Conservation (phyloP, 2,797 vertebrate species). For the Otolemur crassicaudatus region DNA sequence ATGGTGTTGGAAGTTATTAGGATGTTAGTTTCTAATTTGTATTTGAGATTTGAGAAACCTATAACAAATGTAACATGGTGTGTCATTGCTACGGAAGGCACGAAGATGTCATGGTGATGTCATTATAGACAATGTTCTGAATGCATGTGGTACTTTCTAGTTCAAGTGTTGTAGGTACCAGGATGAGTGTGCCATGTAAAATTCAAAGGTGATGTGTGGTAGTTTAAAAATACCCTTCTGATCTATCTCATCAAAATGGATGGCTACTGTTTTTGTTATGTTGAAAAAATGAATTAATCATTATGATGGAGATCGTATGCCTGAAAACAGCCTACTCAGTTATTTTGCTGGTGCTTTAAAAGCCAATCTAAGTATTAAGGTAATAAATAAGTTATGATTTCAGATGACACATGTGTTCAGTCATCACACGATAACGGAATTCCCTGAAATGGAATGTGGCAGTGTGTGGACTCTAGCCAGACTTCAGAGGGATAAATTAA, state of each 20-base stretch:
- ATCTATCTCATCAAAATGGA: slow-evolving; percentile 29
- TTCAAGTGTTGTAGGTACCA: not conserved
- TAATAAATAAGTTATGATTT: slow-evolving; percentile 66
- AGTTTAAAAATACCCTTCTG: slow-evolving; percentile 6
- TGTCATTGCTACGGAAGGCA: not conserved
- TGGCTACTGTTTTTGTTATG: slow-evolving; percentile 41
- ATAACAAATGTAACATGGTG: not conserved
- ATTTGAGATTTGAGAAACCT: slow-evolving; percentile 1
- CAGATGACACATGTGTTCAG: slow-evolving; percentile 30
- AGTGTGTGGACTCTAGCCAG: slow-evolving; percentile 55
- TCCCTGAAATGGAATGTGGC: slow-evolving; percentile 57
- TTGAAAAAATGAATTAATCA: slow-evolving; percentile 40
- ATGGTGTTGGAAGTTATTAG: not conserved
- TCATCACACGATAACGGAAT: slow-evolving; percentile 39
- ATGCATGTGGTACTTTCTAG: not conserved
- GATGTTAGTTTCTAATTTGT: slow-evolving; percentile 12
- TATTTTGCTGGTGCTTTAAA: slow-evolving; percentile 59
- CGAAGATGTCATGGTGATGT: not conserved
- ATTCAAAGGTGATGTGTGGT: not conserved
- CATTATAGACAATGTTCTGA: not conserved
- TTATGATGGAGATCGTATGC: not conserved
- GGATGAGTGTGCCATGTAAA: not conserved
- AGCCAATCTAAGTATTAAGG: slow-evolving; percentile 42
- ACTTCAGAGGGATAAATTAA: slow-evolving; percentile 42
- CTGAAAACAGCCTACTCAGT: slow-evolving; percentile 40